Conservation (phyloP, 2,888 invertebrate genomes). For the Camponotus fellah region DNA sequence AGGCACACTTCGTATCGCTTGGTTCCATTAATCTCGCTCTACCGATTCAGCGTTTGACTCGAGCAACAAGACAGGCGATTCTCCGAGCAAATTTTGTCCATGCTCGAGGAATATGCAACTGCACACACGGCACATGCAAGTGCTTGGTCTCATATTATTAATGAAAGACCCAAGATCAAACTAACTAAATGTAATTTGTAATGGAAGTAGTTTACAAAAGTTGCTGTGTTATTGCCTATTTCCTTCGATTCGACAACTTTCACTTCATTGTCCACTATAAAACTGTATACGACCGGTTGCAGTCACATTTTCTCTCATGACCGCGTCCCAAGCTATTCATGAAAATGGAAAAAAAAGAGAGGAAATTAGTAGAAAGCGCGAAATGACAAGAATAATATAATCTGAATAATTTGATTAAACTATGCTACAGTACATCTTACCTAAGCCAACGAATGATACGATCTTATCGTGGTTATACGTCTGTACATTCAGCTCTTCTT, state of each 20-base stretch:
- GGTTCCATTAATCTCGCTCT: conserved; percentile 67
- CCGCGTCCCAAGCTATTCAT: conserved; percentile 91
- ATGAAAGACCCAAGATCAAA: conserved; percentile 59
- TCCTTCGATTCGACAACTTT: conserved; percentile 50
- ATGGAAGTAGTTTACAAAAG: conserved; percentile 71
- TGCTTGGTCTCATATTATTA: conserved; percentile 63
- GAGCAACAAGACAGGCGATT: conserved; percentile 56
- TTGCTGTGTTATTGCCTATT: conserved; percentile 63
- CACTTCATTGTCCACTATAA: conserved; percentile 87
- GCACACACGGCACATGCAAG: conserved; percentile 8
- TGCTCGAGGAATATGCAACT: background rate
- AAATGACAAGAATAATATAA: background rate
- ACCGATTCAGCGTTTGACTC: conserved; percentile 58
- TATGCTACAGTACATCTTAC: conserved; percentile 85
- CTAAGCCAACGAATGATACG: conserved; percentile 89
- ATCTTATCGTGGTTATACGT: conserved; percentile 89
- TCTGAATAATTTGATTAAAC: background rate
- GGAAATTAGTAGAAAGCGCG: conserved; percentile 1
- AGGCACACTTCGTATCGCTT: conserved; percentile 76
- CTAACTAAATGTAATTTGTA: conserved; percentile 59
- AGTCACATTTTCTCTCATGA: conserved; percentile 86
- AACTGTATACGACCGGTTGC: conserved; percentile 87
- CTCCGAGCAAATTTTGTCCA: conserved; percentile 58
- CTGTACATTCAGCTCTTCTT: conserved; percentile 83
- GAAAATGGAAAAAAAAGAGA: conserved; percentile 46